Evolutionary conservation across 1,140 invertebrate genomes (phyloP).

Genomic region (Atta colombica): DNA sequence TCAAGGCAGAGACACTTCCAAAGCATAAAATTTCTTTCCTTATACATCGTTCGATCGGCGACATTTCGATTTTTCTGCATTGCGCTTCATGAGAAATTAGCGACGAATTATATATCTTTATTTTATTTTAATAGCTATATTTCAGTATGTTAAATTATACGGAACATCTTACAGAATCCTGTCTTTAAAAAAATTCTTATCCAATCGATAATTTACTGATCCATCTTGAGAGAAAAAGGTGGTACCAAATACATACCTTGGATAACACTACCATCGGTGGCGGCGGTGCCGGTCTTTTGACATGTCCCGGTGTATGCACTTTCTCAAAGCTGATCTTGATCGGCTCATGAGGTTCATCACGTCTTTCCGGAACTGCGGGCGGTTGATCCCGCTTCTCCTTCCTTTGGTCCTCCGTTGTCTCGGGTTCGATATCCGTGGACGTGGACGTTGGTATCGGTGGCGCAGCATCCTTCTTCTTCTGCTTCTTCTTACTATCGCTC

Average conservation of each 20-base stretch:
- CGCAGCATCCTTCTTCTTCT: constrained; percentile 67
- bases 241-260: constrained; percentile 15
- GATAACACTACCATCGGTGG: constrained; percentile 71
- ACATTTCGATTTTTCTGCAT: background rate
- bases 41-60: background rate
- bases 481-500: constrained; percentile 81
- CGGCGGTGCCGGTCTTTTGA: constrained; percentile 81
- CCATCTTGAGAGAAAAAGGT: background rate
- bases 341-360: constrained; percentile 30
- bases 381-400: constrained; percentile 55
- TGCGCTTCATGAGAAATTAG: background rate
- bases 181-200: background rate
- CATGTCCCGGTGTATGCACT: constrained; percentile 68
- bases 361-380: background rate
- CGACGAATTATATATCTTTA: background rate
- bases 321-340: constrained; percentile 74
- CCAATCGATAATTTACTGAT: constrained; percentile 4
- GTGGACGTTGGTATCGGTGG: constrained; percentile 10
- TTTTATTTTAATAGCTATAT: background rate
- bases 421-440: constrained; percentile 39
- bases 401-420: constrained; percentile 50
- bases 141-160: background rate
- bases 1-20: background rate
- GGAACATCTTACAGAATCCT: background rate
- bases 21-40: background rate